Evolutionary conservation across 2,797 vertebrate species (phyloP), one percentile per base, ranked within the genome.

Genomic region (Muscicapa striata): DNA sequence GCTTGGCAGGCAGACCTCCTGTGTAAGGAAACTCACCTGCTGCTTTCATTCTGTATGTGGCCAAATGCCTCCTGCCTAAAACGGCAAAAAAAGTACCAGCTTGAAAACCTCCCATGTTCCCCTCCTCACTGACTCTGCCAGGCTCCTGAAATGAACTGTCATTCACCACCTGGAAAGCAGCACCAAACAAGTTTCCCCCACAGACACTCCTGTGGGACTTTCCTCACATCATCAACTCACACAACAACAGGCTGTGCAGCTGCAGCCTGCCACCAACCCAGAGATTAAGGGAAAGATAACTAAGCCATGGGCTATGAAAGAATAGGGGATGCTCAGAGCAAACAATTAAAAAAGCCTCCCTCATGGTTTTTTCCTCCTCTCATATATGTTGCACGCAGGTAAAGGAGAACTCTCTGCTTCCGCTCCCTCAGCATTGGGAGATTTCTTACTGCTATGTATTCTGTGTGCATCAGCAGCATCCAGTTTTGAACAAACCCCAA

Each of bases 341-440:
- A 72, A 77, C 36, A 61, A 61, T 38, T 8, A 22, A 64, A 61
- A 19, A 77, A 30, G 22, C 10, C 12, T 80, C 32, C 20, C 11
- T 49, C 0, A 0, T 18, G 40, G 5, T 43, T 81, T 81, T 59
- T 51, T 36, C 29, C 21, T 72, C 11, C 13, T 34, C 58, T 66
- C 1, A 0, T 11, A 41, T 9, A 55, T 0, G 0, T 0, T 46
- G 30, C 30, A 43, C 23, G 22, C 26, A 61, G 40, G 29, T 38
- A 51, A 70, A 52, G 13, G 34, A 45, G n/a, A 67, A 15, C 20
- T 64, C 52, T 73, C 52, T 21, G 8, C 70, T 62, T 72, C 26
- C 3, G 2, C 19, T 36, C 4, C 15, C n/a, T 46, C 77, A 80
- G 52, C 26, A 61, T 21, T 15, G 2, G 36, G 41, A 84, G 15